Base-by-base conservation (phyloP, 1,140 invertebrate genomes). In the Cecropterus lyciades region DNA sequence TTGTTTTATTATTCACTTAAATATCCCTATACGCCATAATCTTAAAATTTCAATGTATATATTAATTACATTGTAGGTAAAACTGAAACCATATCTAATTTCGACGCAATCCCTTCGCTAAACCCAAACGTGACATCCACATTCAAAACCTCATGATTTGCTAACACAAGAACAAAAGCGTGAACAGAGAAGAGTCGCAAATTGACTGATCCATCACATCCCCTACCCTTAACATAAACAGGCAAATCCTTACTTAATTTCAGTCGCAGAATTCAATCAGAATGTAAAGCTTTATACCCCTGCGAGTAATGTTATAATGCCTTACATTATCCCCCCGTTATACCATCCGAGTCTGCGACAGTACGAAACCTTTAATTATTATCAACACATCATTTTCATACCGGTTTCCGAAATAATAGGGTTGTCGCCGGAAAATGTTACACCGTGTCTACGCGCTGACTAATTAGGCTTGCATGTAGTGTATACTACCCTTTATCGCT, bases 361-460 rank as follows among this genome's bases (percentile, higher is more conserved):
- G 75, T 82, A 85, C 85, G 75, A 81, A 92, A 90, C 90, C 92
- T 92, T 90, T 92, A 92, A 93, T 93, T 92, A 92, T 91, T 91
- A 92, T 92, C 90, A 93, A 92, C 89, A 91, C 89, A 85, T 90
- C 86, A 91, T 93, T 91, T 93, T 88, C 87, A 87, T 89, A 71
- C 78, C 81, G 70, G 77, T 74, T 75, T 79, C 84, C 70, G 46
- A 79, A 82, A 81, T 73, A 69, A 76, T 79, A 84, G 87, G 85
- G 85, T 72, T 87, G 81, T 49, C 80, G 62, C 51, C 42, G 37
- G 24, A 53, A 46, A 60, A 62, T 66, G 52, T 60, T 24, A 27
- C 20, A 37, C 3, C 40, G 20, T 46, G 15, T 48, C 65, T 70
- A 37, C 46, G 24, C 16, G 48, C 24, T 37, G 37, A 17, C 16